Conservation (phyloP, 2,888 invertebrate genomes). For the Unio pictorum region DNA sequence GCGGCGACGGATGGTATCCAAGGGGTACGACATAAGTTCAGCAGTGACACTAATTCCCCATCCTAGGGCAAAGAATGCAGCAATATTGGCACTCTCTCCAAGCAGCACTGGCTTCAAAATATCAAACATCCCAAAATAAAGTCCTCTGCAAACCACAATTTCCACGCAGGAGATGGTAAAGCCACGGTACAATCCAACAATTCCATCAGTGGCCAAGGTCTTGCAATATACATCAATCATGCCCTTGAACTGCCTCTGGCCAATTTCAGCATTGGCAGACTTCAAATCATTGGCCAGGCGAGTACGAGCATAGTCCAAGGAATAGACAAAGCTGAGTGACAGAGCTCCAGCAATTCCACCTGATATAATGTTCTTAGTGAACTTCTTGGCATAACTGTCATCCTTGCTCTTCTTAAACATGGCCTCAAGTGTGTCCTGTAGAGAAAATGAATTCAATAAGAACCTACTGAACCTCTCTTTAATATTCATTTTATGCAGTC, state of each 20-base stretch:
- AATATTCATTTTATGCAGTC: no score
- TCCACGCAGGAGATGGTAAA: constrained; percentile 71
- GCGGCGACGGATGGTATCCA: constrained; percentile 92
- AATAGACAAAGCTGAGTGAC: constrained; percentile 71
- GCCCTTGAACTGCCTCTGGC: constrained; percentile 88
- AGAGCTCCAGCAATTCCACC: constrained; percentile 70
- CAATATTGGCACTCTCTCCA: constrained; percentile 61
- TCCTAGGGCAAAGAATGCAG: constrained; percentile 64
- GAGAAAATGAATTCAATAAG: neutral
- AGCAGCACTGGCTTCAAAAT: constrained; percentile 70
- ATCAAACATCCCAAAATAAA: constrained; percentile 72
- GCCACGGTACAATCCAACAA: constrained; percentile 71
- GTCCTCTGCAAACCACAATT: constrained; percentile 71
- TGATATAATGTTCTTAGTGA: constrained; percentile 82
- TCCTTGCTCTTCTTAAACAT: constrained; percentile 76
- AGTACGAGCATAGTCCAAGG: constrained; percentile 71
- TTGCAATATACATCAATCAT: constrained; percentile 76
- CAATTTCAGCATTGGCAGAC: constrained; percentile 56
- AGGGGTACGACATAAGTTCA: constrained; percentile 95
- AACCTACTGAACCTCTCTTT: no score
- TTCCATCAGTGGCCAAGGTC: constrained; percentile 69
- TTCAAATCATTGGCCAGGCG: constrained; percentile 71
- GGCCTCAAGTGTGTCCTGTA: constrained; percentile 87
- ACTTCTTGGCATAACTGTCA: constrained; percentile 62
- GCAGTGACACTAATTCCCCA: constrained; percentile 84